Conservation (phyloP, 2,797 vertebrate genomes). For the Falco rusticolus region DNA sequence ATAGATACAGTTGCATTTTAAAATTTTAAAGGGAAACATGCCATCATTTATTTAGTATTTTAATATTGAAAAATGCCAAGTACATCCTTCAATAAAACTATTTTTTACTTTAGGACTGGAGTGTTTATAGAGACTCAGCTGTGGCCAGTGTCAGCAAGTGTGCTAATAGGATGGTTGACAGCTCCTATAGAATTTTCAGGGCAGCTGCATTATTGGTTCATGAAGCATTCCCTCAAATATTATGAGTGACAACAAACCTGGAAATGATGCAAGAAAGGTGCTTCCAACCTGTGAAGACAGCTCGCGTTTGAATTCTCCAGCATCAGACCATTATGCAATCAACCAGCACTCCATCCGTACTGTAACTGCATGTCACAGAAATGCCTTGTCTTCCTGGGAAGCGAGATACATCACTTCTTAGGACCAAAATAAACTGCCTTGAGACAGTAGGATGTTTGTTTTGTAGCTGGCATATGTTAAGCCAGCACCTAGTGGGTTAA, state of each 20-base stretch:
- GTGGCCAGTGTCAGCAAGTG: conserved; percentile 61
- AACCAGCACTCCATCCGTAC: conserved; percentile 33
- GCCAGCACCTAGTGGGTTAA: not conserved
- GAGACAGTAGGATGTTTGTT: not conserved
- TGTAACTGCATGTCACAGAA: conserved; percentile 26
- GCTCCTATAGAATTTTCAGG: conserved; percentile 68
- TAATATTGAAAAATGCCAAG: conserved; percentile 49
- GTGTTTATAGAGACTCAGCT: conserved; percentile 57
- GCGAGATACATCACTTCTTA: not conserved
- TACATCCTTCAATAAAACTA: conserved; percentile 25
- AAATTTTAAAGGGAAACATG: conserved; percentile 49
- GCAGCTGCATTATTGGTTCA: conserved; percentile 64
- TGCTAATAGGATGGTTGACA: conserved; percentile 67
- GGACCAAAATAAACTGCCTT: conserved; percentile 49
- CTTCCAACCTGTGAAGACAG: conserved; percentile 59
- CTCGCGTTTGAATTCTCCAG: conserved; percentile 50
- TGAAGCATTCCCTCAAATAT: conserved; percentile 70
- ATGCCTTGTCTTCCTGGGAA: conserved; percentile 37
- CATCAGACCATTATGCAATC: conserved; percentile 49
- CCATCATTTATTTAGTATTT: conserved; percentile 58
- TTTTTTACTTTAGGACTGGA: conserved; percentile 55
- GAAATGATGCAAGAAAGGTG: conserved; percentile 58
- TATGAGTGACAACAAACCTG: conserved; percentile 74
- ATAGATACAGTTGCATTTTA: conserved; percentile 16
- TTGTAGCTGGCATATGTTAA: not conserved